Evolutionary conservation across 2,888 invertebrate genomes (phyloP), one percentile per base, ranked within the genome.

Genomic region (Protonemura montana): DNA sequence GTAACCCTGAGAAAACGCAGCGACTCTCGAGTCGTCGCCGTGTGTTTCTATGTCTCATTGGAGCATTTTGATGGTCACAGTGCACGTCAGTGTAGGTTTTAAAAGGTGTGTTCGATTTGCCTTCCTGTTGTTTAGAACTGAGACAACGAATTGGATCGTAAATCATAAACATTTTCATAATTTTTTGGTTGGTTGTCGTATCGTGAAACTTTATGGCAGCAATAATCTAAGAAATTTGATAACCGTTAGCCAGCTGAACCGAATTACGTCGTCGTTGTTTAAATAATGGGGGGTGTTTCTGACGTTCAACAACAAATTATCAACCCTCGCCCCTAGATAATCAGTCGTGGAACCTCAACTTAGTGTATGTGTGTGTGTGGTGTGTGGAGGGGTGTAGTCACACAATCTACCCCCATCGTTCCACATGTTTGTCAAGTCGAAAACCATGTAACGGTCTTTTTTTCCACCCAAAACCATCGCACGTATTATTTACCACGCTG

Each of bases 341-440:
- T 59, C 59, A 21, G 59, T 21, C 13, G 59, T 21, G 59, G 13
- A 2, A 13, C 6, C 59, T 35, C 35, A 35, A 35, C 10, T 35
- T 35, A 10, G 35, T 35, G 35, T 35, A 21, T 21, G 13, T 10
- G 21, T 10, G 59, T 10, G 59, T 59, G 59, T 59, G 35, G 35
- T 35, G 35, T 35, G 59, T 21, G 13, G 59, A 59, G 59, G 59
- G 59, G 59, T 59, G 59, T 59, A 16, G 3, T 59, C 59, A 59
- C 59, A 59, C 59, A 59, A 59, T 59, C 59, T 59, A 59, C 59
- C 59, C 59, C 59, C 59, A 59, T 59, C 59, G 59, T 21, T 59
- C 13, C 59, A 59, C 59, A 59, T 59, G 59, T 59, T 59, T 59
- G 59, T 59, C 59, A 59, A 59, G 59, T 59, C 59, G 59, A 59